Conservation (phyloP, 2,888 invertebrate species). For the Philhelius pedissequus region DNA sequence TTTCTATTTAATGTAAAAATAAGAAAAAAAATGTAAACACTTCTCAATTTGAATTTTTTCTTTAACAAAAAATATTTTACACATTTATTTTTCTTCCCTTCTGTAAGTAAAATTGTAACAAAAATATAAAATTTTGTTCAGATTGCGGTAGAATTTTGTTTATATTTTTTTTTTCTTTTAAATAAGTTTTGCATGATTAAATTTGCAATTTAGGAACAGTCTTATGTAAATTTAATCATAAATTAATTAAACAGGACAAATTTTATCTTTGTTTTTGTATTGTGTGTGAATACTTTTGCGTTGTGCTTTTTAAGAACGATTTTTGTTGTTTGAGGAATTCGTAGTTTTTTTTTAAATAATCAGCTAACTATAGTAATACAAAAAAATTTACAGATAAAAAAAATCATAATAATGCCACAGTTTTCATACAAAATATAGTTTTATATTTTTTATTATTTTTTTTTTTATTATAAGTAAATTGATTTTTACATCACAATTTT, state of each 20-base stretch:
- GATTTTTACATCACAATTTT: constrained; percentile 68
- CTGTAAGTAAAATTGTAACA: constrained; percentile 55
- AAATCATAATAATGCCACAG: constrained; percentile 64
- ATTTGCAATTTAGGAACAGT: constrained; percentile 63
- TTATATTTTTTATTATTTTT: constrained; percentile 14
- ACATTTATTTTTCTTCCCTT: background rate
- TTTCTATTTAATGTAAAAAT: constrained; percentile 49
- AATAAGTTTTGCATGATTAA: constrained; percentile 49
- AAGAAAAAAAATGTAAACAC: constrained; percentile 55
- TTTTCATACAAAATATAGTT: constrained; percentile 50
- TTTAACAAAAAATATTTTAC: constrained; percentile 19
- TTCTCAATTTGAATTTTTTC: constrained; percentile 14
- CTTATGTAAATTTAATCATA: constrained; percentile 52
- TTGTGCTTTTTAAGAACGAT: constrained; percentile 55
- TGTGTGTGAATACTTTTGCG: constrained; percentile 60
- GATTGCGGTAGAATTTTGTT: constrained; percentile 46
- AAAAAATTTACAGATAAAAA: constrained; percentile 46
- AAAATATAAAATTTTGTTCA: constrained; percentile 59
- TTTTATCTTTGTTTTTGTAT: constrained; percentile 6
- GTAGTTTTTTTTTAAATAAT: constrained; percentile 47
- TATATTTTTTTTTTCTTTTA: constrained; percentile 35
- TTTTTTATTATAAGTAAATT: constrained; percentile 41
- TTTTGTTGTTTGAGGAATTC: constrained; percentile 45
- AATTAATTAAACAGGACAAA: constrained; percentile 45
- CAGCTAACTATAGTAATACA: constrained; percentile 61